Evolutionary conservation across 2,888 invertebrate genomes (phyloP), one percentile per base, ranked within the genome.

Genomic region (Microplitis manilae): DNA sequence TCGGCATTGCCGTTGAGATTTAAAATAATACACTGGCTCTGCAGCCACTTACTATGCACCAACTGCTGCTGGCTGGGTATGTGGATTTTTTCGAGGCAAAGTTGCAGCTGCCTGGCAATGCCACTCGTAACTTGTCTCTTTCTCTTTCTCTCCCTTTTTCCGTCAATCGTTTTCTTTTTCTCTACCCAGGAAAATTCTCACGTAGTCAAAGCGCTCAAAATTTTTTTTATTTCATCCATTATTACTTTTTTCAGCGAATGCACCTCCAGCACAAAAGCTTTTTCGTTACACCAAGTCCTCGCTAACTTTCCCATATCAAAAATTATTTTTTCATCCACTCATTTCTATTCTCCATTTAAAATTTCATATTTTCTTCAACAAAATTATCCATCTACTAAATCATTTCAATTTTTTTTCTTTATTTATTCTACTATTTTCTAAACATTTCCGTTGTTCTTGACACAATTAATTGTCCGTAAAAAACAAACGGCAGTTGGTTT

Each of bases 261-360:
- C 74, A 74, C 71, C 73, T 77, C 39, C 9, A 50, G 40, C 74
- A 67, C 61, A 70, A 71, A 65, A 75, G 77, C 74, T 77, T 77
- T 50, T 75, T 75, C 71, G 50, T 40, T 40, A 68, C 8, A 20
- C 1, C 20, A 68, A 9, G 17, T 15, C n/a, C 30, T 65, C 61
- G 72, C 60, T 59, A 67, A 70, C 77, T 77, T 74, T 77, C 68
- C 69, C 70, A 67, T 64, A 30, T 61, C 59, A 62, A 59, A 69
- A 20, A 72, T 68, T 67, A 30, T 68, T 68, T 73, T 73, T 15
- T 73, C 30, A 60, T 39, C 17, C 50, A 17, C n/a, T 15, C 40
- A 40, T 38, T 17, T 7, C 2, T 30, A 30, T 30, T 30, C 30
- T 30, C 30, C 30, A 30, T 30, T 30, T 30, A 4, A 30, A 30